phyloP scores from a whole-genome alignment of 2,113 vertebrate genomes.

The Azemiops feae region DNA sequence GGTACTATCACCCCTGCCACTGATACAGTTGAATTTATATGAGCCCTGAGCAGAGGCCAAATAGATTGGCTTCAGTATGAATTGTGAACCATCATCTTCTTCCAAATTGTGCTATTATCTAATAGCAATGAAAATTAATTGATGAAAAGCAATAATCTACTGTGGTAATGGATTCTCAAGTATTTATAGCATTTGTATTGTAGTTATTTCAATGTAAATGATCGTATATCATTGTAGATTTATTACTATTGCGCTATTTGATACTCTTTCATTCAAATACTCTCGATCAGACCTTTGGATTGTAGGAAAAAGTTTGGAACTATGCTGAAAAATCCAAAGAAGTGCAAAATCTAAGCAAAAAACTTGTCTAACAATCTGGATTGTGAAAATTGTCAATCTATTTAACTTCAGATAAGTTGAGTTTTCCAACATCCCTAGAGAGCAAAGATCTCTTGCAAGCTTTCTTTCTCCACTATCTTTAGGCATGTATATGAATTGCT shows the following conservation, averaged over 20 bases:
- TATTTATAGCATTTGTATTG: neutral
- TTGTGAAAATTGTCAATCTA: neutral
- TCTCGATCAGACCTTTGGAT: neutral
- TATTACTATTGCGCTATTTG: neutral
- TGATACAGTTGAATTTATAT: neutral
- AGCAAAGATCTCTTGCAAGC: neutral
- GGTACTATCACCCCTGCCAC: neutral
- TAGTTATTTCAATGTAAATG: neutral
- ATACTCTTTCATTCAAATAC: neutral
- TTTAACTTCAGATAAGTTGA: neutral
- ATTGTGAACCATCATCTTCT: neutral
- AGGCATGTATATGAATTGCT: neutral
- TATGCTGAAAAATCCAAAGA: neutral
- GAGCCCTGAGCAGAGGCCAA: neutral
- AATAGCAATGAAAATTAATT: neutral
- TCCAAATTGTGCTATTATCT: neutral
- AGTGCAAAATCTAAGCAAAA: neutral
- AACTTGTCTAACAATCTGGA: neutral
- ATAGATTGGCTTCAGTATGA: neutral
- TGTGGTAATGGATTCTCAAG: neutral
- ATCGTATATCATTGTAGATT: neutral
- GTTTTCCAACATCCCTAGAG: neutral
- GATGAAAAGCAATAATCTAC: neutral
- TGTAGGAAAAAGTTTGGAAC: neutral
- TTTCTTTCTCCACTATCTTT: neutral